Conservation (phyloP, 2,113 vertebrate genomes). For the Cyanistes caeruleus region DNA sequence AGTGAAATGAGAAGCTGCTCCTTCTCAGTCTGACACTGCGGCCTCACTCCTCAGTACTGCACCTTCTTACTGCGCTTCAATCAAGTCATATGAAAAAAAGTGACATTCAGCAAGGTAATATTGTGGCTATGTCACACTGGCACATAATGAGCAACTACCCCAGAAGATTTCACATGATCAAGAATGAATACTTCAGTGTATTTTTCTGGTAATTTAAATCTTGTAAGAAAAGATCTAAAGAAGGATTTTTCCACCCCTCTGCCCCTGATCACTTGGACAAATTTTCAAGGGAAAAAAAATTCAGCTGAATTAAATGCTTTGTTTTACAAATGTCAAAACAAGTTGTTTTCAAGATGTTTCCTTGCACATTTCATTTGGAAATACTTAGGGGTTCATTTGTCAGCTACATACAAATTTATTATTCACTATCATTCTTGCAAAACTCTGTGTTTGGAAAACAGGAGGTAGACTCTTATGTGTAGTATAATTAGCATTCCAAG, state of each 20-base stretch:
- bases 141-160: not conserved
- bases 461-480: not conserved
- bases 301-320: not conserved
- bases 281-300: not conserved
- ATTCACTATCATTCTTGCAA: not conserved
- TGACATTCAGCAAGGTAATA: not conserved
- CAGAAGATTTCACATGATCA: not conserved
- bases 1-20: not conserved
- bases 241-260: rapidly evolving
- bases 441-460: not conserved
- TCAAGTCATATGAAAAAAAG: not conserved
- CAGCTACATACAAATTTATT: not conserved
- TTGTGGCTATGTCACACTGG: not conserved
- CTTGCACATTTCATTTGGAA: not conserved
- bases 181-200: not conserved
- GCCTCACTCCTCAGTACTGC: not conserved
- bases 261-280: rapidly evolving
- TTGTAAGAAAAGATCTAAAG: not conserved
- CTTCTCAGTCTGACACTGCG: not conserved
- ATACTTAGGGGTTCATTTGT: not conserved
- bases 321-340: not conserved
- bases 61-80: not conserved
- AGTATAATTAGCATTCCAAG: not conserved
- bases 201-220: not conserved
- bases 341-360: not conserved